Base-by-base conservation (phyloP, 2,113 vertebrate species). In the Lamprotornis superbus region DNA sequence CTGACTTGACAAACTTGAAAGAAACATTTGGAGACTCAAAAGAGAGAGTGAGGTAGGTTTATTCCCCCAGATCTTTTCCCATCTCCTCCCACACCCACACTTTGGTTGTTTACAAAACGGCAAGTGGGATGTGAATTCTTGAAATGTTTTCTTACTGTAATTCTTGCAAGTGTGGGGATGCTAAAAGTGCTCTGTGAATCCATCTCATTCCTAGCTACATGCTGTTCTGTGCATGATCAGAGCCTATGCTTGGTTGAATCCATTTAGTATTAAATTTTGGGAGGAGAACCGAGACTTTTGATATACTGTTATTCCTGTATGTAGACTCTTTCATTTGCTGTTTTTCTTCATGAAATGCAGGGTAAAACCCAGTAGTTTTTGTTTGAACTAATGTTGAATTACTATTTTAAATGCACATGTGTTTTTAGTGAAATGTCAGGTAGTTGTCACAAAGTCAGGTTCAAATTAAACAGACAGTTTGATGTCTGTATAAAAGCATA, bases 11-110 rank as follows among this genome's bases (percentile, higher is more conserved):
- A 96, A 99, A 98, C 97, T 98, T 99, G 97, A 99, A 99, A 96
- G 99, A 99, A 95, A 99, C 99, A 10, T 99, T 99, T 96, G 99
- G 99, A 97, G 99, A 99, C 95, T 99, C 99, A 47, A 99, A 98
- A 96, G 99, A 99, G 91, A 98, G 99, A 98, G 99, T 99, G 91
- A 98, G 97, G 99, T 99, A 97, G 98, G 98, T 49, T 83, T 77
- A 22, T 96, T 89, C 47, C 27, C 11, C 35, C 14, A 65, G 79
- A 81, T 83, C 39, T 83, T 90, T 88, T 92, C 68, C 56, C 30
- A 42, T 95, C 47, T 83, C 68, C 73, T 92, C 76, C 60, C 56
- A 89, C 90, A 80, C 52, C 21, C 52, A 69, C 60, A 55, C 68
- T 81, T 77, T 2, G 1, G 12, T 92, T 95, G 95, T 97, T 95